These are phyloP conservation scores for Platyura marginata DNA, from an alignment of 1,140 invertebrate species.

Conservation along the genomic window DNA sequence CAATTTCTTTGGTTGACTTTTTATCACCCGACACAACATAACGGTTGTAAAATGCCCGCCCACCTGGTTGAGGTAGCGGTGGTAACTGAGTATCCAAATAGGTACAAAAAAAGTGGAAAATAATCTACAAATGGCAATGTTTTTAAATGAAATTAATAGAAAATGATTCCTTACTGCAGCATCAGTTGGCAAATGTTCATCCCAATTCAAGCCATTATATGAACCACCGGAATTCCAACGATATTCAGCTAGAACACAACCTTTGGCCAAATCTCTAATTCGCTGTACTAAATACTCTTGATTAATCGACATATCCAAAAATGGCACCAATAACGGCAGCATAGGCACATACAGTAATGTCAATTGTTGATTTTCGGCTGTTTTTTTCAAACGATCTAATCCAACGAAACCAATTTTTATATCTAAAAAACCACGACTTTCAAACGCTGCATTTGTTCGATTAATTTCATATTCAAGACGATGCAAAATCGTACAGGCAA, in stretches of 20 bases:
- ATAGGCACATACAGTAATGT: slow-evolving; percentile 45
- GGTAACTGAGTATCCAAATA: slow-evolving; percentile 67
- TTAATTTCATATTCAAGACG: slow-evolving; percentile 50
- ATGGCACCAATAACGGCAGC: slow-evolving; percentile 48
- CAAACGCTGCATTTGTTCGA: slow-evolving; percentile 40
- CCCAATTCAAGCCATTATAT: slow-evolving; percentile 58
- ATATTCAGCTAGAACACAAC: slow-evolving; percentile 64
- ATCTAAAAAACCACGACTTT: slow-evolving; percentile 47
- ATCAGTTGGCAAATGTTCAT: slow-evolving; percentile 60
- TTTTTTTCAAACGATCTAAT: slow-evolving; percentile 47
- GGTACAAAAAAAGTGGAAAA: slow-evolving; percentile 65
- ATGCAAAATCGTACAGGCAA: slow-evolving; percentile 54
- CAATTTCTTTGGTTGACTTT: slow-evolving; percentile 24
- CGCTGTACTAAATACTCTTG: slow-evolving; percentile 67
- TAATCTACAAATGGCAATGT: slow-evolving; percentile 37
- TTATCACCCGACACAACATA: slow-evolving; percentile 20
- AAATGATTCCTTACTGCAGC: slow-evolving; percentile 35
- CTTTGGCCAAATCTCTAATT: slow-evolving; percentile 52
- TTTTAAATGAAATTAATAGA: slow-evolving; percentile 6
- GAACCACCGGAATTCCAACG: slow-evolving; percentile 58
- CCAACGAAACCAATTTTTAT: slow-evolving; percentile 48
- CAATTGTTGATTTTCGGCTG: slow-evolving; percentile 33
- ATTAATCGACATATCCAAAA: slow-evolving; percentile 57
- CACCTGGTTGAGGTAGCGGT: slow-evolving; percentile 56
- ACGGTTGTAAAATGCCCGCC: slow-evolving; percentile 49